Conservation (phyloP, 2,797 vertebrate species). For the Cyprinella venusta region DNA sequence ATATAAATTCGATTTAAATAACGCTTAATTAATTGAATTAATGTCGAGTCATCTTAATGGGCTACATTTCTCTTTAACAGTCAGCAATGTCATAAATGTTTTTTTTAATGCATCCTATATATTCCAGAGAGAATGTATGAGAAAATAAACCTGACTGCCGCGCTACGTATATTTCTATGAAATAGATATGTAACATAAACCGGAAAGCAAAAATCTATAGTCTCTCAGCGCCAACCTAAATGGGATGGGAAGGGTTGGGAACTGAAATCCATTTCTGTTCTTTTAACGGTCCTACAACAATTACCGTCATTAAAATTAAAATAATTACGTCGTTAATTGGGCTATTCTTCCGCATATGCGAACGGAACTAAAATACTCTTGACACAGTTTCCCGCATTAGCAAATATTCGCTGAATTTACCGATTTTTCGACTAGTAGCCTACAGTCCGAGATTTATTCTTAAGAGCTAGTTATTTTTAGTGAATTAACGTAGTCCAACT, state of each 20-base stretch:
- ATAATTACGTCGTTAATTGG: background rate
- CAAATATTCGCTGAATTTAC: background rate
- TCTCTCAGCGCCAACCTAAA: background rate
- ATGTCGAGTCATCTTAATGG: background rate
- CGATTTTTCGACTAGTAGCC: background rate
- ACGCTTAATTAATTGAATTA: background rate
- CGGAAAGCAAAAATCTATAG: background rate
- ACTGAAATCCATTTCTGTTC: background rate
- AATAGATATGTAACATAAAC: background rate
- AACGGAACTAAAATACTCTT: background rate
- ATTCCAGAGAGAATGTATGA: background rate
- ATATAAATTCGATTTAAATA: background rate
- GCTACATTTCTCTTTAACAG: background rate
- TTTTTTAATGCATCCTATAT: background rate
- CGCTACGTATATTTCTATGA: background rate
- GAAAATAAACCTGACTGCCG: background rate
- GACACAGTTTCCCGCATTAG: background rate
- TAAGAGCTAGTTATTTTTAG: background rate
- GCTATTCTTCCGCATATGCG: background rate
- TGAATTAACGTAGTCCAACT: background rate
- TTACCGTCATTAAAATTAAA: background rate
- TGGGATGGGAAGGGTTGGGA: slow-evolving; percentile 56
- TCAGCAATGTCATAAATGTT: background rate
- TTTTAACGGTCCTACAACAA: background rate
- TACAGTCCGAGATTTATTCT: background rate